A percentile compares a stretch with the other conserved stretches of the same genome.
phyloP scores from a whole-genome alignment of 2,797 vertebrate species.

The Megaceryle alcyon region DNA sequence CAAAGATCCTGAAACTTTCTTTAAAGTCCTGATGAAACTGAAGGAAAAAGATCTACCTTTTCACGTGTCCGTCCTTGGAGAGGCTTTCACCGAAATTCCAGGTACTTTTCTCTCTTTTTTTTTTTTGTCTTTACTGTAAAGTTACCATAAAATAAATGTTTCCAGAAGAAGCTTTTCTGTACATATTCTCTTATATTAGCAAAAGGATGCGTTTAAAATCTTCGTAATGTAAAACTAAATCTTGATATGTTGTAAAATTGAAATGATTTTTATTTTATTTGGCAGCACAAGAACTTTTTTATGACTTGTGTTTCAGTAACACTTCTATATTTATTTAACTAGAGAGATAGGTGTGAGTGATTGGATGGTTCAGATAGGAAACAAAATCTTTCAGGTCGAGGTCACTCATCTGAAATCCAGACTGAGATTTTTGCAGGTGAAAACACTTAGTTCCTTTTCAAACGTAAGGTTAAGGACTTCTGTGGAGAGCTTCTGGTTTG shows the following conservation, averaged over 20 bases:
- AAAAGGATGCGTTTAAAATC: slow-evolving; percentile 15
- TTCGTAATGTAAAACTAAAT: not conserved
- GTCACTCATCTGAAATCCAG: slow-evolving; percentile 57
- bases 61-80: slow-evolving; percentile 89
- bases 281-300: slow-evolving; percentile 43
- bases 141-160: not conserved
- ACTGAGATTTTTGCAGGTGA: slow-evolving; percentile 57
- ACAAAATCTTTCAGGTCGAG: slow-evolving; percentile 15
- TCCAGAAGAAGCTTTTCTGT: slow-evolving; percentile 20
- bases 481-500: slow-evolving; percentile 70
- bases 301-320: slow-evolving; percentile 49
- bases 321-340: slow-evolving; percentile 56
- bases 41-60: slow-evolving; percentile 84
- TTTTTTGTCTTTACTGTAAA: slow-evolving; percentile 47
- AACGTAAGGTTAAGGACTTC: slow-evolving; percentile 49
- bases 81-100: slow-evolving; percentile 90
- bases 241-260: slow-evolving; percentile 1
- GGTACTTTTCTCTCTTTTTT: slow-evolving; percentile 84
- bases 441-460: slow-evolving; percentile 69
- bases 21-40: slow-evolving; percentile 89
- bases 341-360: slow-evolving; percentile 35
- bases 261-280: slow-evolving; percentile 60
- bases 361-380: slow-evolving; percentile 48
- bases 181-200: not conserved
- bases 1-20: slow-evolving; percentile 96